Evolutionary conservation across 2,113 vertebrate genomes (phyloP), one percentile per base, ranked within the genome.

Genomic region (Centrocercus urophasianus): DNA sequence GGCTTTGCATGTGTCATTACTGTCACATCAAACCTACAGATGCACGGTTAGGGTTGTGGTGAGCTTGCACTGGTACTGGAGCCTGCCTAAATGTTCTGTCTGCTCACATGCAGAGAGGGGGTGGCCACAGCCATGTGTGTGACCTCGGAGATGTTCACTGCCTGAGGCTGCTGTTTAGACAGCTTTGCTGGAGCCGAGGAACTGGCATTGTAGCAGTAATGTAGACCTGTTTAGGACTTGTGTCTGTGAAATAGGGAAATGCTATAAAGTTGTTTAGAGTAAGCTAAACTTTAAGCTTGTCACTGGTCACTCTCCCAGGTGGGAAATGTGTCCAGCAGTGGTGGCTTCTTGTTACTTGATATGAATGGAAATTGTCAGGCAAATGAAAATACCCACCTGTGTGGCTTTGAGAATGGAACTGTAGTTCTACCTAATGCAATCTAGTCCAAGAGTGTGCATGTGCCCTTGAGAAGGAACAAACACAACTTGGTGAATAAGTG

Each of bases 31-130:
- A 76, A 56, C 38, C 52, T 48, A 17, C 24, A 28, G 3, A 5
- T 13, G 48, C 3, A 1, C 32, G 18, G 75, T 0, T 0, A 27
- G 34, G 54, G 30, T 69, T 77, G 4, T 52, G 45, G 69, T 69
- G 80, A 34, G 54, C 60, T 82, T 69, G 19, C 2, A 0, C 30
- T 47, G 48, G 61, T 86, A 30, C 34, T 52, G 61, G 45, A 83
- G 36, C 56, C 81, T 75, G 0, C 8, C 12, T 59, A 0, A 5
- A 0, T 52, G 30, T 63, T 70, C 50, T 45, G 61, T 20, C 42
- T 52, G 74, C 48, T 80, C 66, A 38, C 42, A 13, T 56, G 73
- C 36, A 28, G 42, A 43, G 61, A n/a, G 42, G 20, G 43, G 71
- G 54, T n/a, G 25, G 34, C 54, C 83, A 67, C 38, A 82, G 32